Conservation (phyloP, 2,113 vertebrate genomes). For the Pontoporia blainvillei region DNA sequence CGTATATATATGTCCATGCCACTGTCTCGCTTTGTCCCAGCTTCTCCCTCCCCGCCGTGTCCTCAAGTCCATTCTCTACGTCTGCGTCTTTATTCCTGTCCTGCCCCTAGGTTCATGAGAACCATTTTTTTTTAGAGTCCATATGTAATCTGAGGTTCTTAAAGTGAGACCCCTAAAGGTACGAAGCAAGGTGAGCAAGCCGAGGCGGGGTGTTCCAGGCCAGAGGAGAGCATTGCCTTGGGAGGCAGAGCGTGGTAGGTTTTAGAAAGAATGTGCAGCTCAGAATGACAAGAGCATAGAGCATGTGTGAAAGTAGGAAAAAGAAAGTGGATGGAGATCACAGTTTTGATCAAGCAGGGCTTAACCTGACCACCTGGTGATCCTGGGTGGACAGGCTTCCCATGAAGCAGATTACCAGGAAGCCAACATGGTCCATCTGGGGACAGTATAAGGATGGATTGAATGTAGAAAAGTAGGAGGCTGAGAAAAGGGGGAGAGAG, state of each 20-base stretch:
- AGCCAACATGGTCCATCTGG: background rate
- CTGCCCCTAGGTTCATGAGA: too few relatives aligned
- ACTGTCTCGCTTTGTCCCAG: accelerated
- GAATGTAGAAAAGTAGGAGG: background rate
- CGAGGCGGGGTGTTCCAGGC: background rate
- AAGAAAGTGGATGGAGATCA: too few relatives aligned
- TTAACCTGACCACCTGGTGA: accelerated
- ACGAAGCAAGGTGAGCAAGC: background rate
- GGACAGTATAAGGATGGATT: accelerated
- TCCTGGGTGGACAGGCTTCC: background rate
- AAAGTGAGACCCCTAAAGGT: background rate
- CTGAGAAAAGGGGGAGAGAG: too few relatives aligned
- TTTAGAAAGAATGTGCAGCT: background rate
- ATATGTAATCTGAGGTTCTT: background rate
- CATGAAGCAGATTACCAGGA: too few relatives aligned
- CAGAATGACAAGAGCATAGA: background rate
- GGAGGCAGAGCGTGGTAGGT: background rate
- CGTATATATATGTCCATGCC: too few relatives aligned
- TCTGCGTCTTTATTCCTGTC: too few relatives aligned
- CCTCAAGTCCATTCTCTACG: too few relatives aligned
- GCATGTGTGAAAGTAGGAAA: accelerated
- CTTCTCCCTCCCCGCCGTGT: too few relatives aligned
- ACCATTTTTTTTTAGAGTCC: too few relatives aligned
- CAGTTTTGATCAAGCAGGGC: accelerated
- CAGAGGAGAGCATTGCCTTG: background rate